Base-by-base conservation (phyloP, 2,797 vertebrate species). In the Acropternis orthonyx region DNA sequence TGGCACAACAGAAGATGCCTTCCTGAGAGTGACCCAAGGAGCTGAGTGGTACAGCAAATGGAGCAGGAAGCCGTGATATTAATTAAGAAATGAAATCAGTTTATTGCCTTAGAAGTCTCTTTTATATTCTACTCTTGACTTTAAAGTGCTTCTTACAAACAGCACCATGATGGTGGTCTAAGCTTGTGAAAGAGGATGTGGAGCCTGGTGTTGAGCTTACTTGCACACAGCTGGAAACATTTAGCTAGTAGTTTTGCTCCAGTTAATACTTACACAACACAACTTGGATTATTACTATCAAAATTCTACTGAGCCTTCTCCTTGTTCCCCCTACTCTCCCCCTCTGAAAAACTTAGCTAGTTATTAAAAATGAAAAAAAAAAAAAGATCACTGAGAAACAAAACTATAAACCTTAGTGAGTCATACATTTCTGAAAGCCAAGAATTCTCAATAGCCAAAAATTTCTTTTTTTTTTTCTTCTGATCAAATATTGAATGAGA, bases 301-400 rank as follows among this genome's bases (percentile, higher is more conserved):
- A 56, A 55, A 58, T 34, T 36, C 1, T 52, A 67, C 22, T 22
- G 2, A 69, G 3, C 3, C 9, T 44, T 12, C 23, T 66, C 36
- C 34, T 76, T 51, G 46, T 15, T 19, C 1, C 0, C 5, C 1
- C 9, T 8, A 5, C 2, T 1, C 3, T 2, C 3, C 1, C 18
- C 0, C 7, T 1, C 10, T 14, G 30, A 26, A 26, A 37, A 30
- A 52, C 12, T 34, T 28, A 72, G 8, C 3, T 59, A 7, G 14
- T 32, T 78, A 84, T 56, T 48, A 51, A 26, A 76, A 81, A 19
- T 20, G 10, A 54, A 61, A 23, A 49, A 37, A 23, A 49, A 37
- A 37, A 12, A 63, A 28, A 2, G 2, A 48, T 30, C 16, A 34
- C 12, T 30, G 30, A 79, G 13, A 51, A 83, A 56, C 10, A 61